These are phyloP conservation scores for Pachydiplax longipennis DNA, from an alignment of 2,888 invertebrate genomes.

Conservation along the genomic window DNA sequence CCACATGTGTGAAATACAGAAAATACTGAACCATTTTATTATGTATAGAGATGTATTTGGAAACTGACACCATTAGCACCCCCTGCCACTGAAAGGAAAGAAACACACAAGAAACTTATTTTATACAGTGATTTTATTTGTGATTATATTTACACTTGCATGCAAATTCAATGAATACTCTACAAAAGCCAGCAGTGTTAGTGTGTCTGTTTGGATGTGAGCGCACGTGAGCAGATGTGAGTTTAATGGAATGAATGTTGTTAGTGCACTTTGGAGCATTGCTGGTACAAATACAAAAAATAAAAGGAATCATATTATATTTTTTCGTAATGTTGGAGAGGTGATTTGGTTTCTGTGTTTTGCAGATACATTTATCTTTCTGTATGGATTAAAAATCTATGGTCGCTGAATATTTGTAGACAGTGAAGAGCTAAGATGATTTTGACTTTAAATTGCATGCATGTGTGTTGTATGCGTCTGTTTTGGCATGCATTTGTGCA, in stretches of 20 bases:
- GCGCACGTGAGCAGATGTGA: not conserved
- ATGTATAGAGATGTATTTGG: slow-evolving; percentile 26
- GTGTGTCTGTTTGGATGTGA: not conserved
- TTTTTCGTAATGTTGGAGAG: slow-evolving; percentile 6
- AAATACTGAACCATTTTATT: not conserved
- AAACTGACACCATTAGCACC: slow-evolving; percentile 21
- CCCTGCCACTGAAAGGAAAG: slow-evolving; percentile 7
- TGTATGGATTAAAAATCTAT: not conserved
- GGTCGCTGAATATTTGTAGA: slow-evolving; percentile 17
- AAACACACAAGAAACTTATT: slow-evolving; percentile 38
- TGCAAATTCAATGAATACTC: slow-evolving; percentile 24
- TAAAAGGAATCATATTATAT: slow-evolving; percentile 20
- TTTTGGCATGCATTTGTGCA: not conserved
- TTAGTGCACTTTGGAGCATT: not conserved
- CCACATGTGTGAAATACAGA: not conserved
- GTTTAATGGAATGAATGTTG: not conserved
- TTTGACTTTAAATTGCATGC: slow-evolving; percentile 6
- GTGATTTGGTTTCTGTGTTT: slow-evolving; percentile 23
- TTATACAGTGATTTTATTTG: slow-evolving; percentile 45
- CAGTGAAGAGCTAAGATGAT: not conserved
- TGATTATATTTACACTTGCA: slow-evolving; percentile 42
- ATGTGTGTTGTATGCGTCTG: not conserved
- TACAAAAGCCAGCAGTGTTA: not conserved
- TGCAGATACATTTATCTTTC: slow-evolving; percentile 17
- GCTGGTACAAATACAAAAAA: slow-evolving; percentile 10